Evolutionary conservation across 2,888 invertebrate species (phyloP), one percentile per base, ranked within the genome.

Genomic region (Eristalis arbustorum): DNA sequence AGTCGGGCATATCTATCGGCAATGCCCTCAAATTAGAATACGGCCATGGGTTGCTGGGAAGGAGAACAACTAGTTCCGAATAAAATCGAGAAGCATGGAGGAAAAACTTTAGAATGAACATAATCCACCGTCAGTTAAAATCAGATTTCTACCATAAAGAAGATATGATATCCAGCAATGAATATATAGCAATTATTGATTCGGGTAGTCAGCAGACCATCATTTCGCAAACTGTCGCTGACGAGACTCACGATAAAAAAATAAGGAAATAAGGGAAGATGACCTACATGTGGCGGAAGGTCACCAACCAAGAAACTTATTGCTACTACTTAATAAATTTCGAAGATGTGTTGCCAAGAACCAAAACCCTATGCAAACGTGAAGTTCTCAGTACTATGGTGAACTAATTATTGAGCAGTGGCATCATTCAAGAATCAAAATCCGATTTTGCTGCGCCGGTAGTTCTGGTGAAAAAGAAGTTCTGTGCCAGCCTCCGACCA

Each of bases 391-490:
- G n/a, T n/a, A n/a, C n/a, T n/a, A n/a, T n/a, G n/a, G n/a, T n/a
- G n/a, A n/a, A n/a, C n/a, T n/a, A n/a, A n/a, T n/a, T n/a, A n/a
- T n/a, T n/a, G n/a, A n/a, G n/a, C n/a, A n/a, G n/a, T n/a, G 57
- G 56, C 0, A 42, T 72, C 2, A 72, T 78, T 13, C 34, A 66
- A 13, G 71, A 78, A 49, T 72, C 66, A 0, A 8, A 28, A 6
- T 78, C 78, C 0, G 59, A 72, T 2, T 72, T 23, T 22, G 64
- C 66, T 22, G 25, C 78, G 0, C 64, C 71, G 0, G 71, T 78
- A 5, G 49, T 78, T 1, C 31, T 71, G 2, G 78, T 71, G 0
- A 78, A 78, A 14, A 78, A 78, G n/a, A 78, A 71, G 18, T n/a
- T n/a, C n/a, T n/a, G n/a, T n/a, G n/a, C n/a, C n/a, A n/a, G n/a